Base-by-base conservation (phyloP, 2,113 vertebrate species). In the Poeciliopsis turrubarensis region DNA sequence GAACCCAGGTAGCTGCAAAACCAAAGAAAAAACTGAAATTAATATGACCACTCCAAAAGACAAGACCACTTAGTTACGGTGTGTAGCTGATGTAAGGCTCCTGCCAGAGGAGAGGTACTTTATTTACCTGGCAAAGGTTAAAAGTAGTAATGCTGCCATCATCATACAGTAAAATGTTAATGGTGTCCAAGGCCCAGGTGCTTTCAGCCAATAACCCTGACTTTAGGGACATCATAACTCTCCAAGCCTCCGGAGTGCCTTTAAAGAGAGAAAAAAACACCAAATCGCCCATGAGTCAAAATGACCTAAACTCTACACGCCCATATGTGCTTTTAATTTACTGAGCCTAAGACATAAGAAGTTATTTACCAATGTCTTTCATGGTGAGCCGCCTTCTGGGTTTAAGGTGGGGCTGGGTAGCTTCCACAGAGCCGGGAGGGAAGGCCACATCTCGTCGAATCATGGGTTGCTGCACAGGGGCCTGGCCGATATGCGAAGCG, bases 221-320 rank as follows among this genome's bases (percentile, higher is more conserved):
- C 92, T 98, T 99, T 74, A 99, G 94, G 84, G 98, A 99, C 98
- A 99, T 99, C 98, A 99, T 99, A 87, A 99, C 97, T 88, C 97
- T 95, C 98, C 98, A 99, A 73, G 98, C 98, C 91, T 99, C 98
- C 66, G 98, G 98, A 85, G 98, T 98, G 91, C 97, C 98, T 99
- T 92, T 80, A n/a, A 62, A 70, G 25, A 74, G 0, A 62, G 15
- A 29, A 30, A 62, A 60, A 3, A 31, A 31, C 3, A 29, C 3
- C 25, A 60, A 6, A 60, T 27, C 27, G 26, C 26, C 17, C 5
- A 17, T 47, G 25, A 57, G 51, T 57, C 51, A n/a, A 57, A 57
- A 57, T n/a, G 22, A 57, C 25, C 17, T 3, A 13, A 26, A 27
- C n/a, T 17, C 5, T 17, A 15, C 14, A 17, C 19, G 44, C 44